phyloP scores from a whole-genome alignment of 2,797 vertebrate genomes.

The Otolemur crassicaudatus region DNA sequence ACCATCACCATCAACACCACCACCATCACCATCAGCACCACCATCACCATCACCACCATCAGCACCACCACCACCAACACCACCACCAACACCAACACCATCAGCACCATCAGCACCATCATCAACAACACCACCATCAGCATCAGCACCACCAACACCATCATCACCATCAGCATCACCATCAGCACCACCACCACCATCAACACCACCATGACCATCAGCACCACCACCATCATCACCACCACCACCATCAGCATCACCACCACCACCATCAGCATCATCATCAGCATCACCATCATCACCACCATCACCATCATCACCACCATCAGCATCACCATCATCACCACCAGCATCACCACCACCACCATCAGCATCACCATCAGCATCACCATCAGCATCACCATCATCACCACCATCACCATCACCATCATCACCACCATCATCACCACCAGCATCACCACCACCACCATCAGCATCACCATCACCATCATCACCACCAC shows the following conservation, averaged over 20 bases:
- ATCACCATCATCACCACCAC: accelerated
- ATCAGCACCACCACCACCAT: accelerated
- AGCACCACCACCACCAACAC: accelerated
- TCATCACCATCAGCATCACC: accelerated
- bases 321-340: accelerated
- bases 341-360: accelerated
- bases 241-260: accelerated
- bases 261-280: accelerated
- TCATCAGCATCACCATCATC: accelerated
- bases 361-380: accelerated
- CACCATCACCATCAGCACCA: accelerated
- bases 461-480: accelerated
- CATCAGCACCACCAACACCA: accelerated
- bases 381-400: not conserved
- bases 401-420: not conserved
- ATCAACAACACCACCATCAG: accelerated
- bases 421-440: accelerated
- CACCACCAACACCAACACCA: accelerated
- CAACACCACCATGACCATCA: accelerated
- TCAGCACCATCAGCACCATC: accelerated
- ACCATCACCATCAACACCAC: accelerated
- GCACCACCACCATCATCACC: accelerated
- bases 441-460: accelerated
- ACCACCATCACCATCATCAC: accelerated
- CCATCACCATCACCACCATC: accelerated